These are phyloP conservation scores for Nomada goodeniana DNA, from an alignment of 2,888 invertebrate genomes.

Conservation along the genomic window DNA sequence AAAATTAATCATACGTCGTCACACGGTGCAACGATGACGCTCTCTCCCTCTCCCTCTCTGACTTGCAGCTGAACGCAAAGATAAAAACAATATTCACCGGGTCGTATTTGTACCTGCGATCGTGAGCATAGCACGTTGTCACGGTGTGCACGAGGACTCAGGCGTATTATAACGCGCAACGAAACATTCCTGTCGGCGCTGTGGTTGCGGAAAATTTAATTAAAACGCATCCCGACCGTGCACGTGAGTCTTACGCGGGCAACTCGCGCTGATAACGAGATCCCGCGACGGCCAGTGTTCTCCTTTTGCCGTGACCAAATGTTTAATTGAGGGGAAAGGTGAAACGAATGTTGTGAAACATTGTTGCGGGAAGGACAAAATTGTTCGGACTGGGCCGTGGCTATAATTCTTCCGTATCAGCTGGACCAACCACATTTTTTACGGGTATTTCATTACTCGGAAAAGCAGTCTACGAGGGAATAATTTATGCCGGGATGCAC, in stretches of 20 bases:
- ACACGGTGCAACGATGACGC: conserved; percentile 24
- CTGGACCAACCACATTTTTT: not conserved
- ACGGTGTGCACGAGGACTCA: not conserved
- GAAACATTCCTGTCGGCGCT: conserved; percentile 52
- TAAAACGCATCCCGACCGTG: conserved; percentile 68
- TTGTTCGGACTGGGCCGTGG: not conserved
- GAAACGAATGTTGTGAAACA: not conserved
- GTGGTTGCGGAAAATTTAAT: conserved; percentile 77
- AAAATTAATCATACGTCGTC: conserved; percentile 49
- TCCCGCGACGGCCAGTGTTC: conserved; percentile 19
- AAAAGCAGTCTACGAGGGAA: not conserved
- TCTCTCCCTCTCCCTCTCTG: conserved; percentile 36
- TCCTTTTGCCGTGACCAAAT: conserved; percentile 21
- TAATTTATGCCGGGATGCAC: not conserved
- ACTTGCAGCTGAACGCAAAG: conserved; percentile 25
- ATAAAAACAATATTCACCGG: conserved; percentile 30
- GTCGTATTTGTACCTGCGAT: conserved; percentile 16
- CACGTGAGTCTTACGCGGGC: conserved; percentile 32
- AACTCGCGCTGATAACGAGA: conserved; percentile 9
- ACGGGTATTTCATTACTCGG: too few relatives aligned
- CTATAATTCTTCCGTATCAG: not conserved
- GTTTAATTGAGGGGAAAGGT: conserved; percentile 30
- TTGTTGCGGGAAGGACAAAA: not conserved
- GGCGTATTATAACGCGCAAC: conserved; percentile 36
- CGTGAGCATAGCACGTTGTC: not conserved